Base-by-base conservation (phyloP, 2,888 invertebrate genomes). In the Xestobium rufovillosum region DNA sequence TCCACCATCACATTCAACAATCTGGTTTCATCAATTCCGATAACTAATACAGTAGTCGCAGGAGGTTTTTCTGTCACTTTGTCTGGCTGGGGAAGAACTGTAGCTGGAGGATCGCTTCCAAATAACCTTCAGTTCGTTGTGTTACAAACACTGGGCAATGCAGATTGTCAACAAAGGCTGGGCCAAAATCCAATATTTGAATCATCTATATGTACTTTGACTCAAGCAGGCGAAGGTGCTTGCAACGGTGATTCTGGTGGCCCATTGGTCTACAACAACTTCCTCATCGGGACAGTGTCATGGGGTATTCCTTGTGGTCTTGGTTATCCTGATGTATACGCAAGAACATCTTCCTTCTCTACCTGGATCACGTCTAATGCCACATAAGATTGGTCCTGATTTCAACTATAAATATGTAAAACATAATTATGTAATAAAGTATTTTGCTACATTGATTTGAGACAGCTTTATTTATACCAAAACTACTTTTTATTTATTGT, bases 41-140 rank as follows among this genome's bases (percentile, higher is more conserved):
- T 19, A 6, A 19, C 6, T n/a, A 19, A 19, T 19, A 8, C 23
- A 6, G n/a, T 8, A 6, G 23, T 19, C 6, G 23, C 6, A 8
- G 23, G 6, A 6, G 23, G 23, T 8, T 6, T 19, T n/a, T 8
- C 23, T 6, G 23, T 19, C 23, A 19, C 23, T 19, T n/a, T 19
- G 6, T 8, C 6, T n/a, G 23, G 23, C 6, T 19, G 23, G 23
- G 23, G 23, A 19, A 19, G 23, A 19, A 19, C 23, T n/a, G 6
- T n/a, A n/a, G 6, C n/a, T n/a, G 6, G 6, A 6, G 23, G 23
- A 19, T 8, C 6, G 6, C 6, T 19, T n/a, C 23, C 23, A 6
- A 19, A 19, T n/a, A 19, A 19, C n/a, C 23, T 19, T n/a, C 23
- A 19, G 23, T 19, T 19, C 23, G n/a, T 19, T n/a, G n/a, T 8